phyloP scores from a whole-genome alignment of 2,113 vertebrate genomes.

The Martes martes region DNA sequence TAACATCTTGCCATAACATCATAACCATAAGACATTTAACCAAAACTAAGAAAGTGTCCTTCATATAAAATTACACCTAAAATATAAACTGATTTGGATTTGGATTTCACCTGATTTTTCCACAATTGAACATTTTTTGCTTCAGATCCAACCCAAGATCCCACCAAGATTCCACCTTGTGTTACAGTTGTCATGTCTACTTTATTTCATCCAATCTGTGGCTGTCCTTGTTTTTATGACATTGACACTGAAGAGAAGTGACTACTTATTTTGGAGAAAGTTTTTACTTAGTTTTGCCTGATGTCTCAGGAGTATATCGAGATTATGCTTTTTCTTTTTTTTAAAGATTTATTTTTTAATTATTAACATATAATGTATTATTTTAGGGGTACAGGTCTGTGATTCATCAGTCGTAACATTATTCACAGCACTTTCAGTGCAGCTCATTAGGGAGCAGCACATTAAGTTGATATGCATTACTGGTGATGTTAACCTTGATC shows the following conservation, averaged over 20 bases:
- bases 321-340: neutral
- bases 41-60: neutral
- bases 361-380: too few relatives aligned
- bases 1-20: neutral
- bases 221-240: neutral
- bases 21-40: slow-evolving; percentile 4
- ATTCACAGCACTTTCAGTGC: too few relatives aligned
- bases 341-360: too few relatives aligned
- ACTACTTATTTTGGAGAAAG: neutral
- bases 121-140: neutral
- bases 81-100: neutral
- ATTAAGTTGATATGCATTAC: neutral
- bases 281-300: neutral
- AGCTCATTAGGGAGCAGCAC: neutral
- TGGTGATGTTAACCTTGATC: neutral
- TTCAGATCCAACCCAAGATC: neutral
- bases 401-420: too few relatives aligned
- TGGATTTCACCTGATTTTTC: slow-evolving; percentile 6
- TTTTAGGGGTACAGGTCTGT: too few relatives aligned
- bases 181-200: neutral
- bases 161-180: neutral
- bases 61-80: neutral
- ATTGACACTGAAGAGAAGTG: neutral
- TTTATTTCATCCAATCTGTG: neutral
- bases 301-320: neutral